These are phyloP conservation scores for Mycteria americana DNA, from an alignment of 2,797 vertebrate species.

Conservation along the genomic window DNA sequence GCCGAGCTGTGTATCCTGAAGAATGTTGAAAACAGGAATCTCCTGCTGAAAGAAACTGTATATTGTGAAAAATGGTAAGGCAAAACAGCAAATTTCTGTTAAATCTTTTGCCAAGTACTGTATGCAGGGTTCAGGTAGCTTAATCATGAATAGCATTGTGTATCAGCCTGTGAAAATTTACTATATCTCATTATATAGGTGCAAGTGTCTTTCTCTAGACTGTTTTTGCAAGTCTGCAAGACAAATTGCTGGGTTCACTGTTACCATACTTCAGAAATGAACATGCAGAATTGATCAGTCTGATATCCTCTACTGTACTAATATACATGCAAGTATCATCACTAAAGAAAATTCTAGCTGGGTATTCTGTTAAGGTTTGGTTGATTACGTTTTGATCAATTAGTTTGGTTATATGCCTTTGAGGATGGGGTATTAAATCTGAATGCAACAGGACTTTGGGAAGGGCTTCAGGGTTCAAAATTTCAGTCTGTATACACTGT, in stretches of 20 bases:
- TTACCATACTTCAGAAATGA: neutral
- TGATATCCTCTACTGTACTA: neutral
- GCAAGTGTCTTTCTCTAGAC: neutral
- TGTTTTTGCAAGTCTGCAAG: neutral
- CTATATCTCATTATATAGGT: neutral
- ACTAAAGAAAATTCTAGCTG: neutral
- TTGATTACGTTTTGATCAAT: neutral
- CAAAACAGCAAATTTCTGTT: neutral
- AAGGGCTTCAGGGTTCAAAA: neutral
- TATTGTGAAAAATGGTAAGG: neutral
- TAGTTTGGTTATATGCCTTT: neutral
- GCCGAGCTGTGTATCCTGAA: neutral
- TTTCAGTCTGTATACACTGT: neutral
- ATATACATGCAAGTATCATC: neutral
- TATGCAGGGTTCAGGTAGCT: neutral
- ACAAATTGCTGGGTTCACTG: neutral
- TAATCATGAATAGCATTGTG: neutral
- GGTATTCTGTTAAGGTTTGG: neutral
- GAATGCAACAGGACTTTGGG: neutral
- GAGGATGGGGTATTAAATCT: neutral
- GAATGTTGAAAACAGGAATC: neutral
- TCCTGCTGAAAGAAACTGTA: neutral
- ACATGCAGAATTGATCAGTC: neutral
- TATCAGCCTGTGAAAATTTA: neutral
- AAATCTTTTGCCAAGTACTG: neutral